phyloP scores from a whole-genome alignment of 2,888 invertebrate genomes.

The Caenorhabditis sp. region DNA sequence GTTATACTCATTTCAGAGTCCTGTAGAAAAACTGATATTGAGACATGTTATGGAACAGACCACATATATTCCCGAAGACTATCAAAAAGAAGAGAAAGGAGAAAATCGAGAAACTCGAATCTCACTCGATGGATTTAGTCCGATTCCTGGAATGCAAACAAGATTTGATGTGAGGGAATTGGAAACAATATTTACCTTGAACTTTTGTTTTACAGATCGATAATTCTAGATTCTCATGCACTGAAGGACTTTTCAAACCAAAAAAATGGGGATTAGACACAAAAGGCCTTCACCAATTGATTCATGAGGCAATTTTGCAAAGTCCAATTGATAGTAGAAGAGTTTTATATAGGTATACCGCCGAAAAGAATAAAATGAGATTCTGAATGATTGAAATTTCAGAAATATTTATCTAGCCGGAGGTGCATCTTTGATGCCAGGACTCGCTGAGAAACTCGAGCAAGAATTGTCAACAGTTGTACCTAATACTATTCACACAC shows the following conservation, averaged over 20 bases:
- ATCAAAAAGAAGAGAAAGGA: conserved; percentile 70
- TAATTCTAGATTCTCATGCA: conserved; percentile 73
- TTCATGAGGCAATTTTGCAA: conserved; percentile 75
- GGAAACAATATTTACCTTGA: background rate
- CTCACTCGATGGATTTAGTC: conserved; percentile 44
- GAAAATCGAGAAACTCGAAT: conserved; percentile 33
- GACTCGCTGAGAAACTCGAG: conserved; percentile 76
- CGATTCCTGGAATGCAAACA: conserved; percentile 39
- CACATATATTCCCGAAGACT: conserved; percentile 74
- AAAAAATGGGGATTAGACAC: conserved; percentile 76
- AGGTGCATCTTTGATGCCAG: conserved; percentile 76
- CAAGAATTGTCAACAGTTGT: conserved; percentile 75
- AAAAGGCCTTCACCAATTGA: conserved; percentile 75
- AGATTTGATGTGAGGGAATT: conserved; percentile 32
- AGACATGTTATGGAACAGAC: conserved; percentile 73
- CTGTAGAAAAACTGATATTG: conserved; percentile 74
- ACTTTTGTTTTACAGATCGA: conserved; percentile 70
- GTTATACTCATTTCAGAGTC: conserved; percentile 71
- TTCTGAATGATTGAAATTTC: background rate
- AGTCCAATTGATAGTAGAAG: conserved; percentile 76
- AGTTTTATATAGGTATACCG: conserved; percentile 50
- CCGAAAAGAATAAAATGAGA: background rate
- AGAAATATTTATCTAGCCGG: conserved; percentile 76
- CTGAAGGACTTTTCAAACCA: conserved; percentile 76
- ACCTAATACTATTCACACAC: conserved; percentile 73